Evolutionary conservation across 2,113 vertebrate species (phyloP), one percentile per base, ranked within the genome.

Genomic region (Sprattus sprattus): DNA sequence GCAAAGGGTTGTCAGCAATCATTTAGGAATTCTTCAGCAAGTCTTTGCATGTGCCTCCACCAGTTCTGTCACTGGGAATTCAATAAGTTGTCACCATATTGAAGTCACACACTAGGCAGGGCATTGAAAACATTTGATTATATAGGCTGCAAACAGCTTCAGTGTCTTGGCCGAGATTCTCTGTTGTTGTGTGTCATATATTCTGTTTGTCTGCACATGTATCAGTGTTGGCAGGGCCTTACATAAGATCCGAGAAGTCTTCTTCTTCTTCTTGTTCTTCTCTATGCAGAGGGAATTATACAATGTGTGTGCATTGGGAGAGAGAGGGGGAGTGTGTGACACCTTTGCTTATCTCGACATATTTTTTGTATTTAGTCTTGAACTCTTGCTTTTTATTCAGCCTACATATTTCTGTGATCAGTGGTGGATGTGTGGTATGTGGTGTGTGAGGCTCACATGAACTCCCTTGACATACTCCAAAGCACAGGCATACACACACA

Each of bases 271-370:
- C 54, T 60, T 2, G 15, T 20, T 60, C 54, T 60, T 60, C 6
- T 20, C 54, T 60, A 20, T 22, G 54, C 4, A 60, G 54, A 60
- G 54, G 20, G 54, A 60, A 22, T 60, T 60, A 78, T 78, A 39
- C 32, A 39, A 78, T 78, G 71, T 78, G 64, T 71, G 71, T 78
- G 71, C 71, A 16, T 32, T 39, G 71, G 71, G 71, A 16, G 71
- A 16, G 32, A 39, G 71, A 32, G 71, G 32, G 13, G 39, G 28
- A 22, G 54, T 60, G 54, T 60, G 54, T 60, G 28, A 32, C 71
- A 32, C 71, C 13, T 78, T 78, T 78, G 71, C 11, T 39, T 15
- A 32, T 39, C 32, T 16, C 32, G 5, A 32, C 71, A 15, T 1
- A 54, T 78, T 32, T 16, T 16, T 78, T 39, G 16, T 15, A 13